Evolutionary conservation across 2,113 vertebrate genomes (phyloP).

Genomic region (Ascaphus truei): DNA sequence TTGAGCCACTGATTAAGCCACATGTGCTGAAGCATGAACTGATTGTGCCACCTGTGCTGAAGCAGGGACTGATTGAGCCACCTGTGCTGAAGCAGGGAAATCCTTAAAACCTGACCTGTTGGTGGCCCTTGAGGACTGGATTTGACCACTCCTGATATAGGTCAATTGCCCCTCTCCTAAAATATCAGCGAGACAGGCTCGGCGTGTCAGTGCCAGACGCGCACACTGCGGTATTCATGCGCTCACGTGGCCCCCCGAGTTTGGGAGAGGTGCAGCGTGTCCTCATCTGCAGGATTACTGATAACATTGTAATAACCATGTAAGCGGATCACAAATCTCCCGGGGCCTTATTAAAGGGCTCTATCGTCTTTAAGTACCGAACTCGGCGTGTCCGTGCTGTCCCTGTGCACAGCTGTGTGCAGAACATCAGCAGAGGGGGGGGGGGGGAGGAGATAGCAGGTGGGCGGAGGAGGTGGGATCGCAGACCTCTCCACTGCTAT

Average conservation of each 20-base stretch:
- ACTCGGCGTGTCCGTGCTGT: background rate
- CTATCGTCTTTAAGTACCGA: conserved; percentile 16
- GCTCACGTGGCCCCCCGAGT: background rate
- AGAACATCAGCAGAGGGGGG: background rate
- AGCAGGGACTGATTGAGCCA: too few species aligned
- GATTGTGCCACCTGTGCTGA: too few species aligned
- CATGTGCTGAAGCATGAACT: too few species aligned
- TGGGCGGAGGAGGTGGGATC: background rate
- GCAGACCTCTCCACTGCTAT: background rate
- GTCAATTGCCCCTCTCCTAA: too few species aligned
- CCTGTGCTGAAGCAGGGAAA: too few species aligned
- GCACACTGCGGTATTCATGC: background rate
- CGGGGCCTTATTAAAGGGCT: conserved; percentile 28
- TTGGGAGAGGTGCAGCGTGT: conserved; percentile 1
- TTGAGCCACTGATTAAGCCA: too few species aligned
- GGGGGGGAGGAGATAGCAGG: background rate
- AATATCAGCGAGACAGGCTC: too few species aligned
- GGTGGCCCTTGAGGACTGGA: too few species aligned
- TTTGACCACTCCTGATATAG: too few species aligned
- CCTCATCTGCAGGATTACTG: conserved; percentile 26
- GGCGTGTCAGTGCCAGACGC: too few species aligned
- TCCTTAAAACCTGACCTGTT: too few species aligned
- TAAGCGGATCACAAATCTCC: conserved; percentile 34
- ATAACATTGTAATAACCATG: conserved; percentile 27
- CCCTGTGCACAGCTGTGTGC: background rate